Base-by-base conservation (phyloP, 1,140 invertebrate species). In the Drosophila kanapiae region DNA sequence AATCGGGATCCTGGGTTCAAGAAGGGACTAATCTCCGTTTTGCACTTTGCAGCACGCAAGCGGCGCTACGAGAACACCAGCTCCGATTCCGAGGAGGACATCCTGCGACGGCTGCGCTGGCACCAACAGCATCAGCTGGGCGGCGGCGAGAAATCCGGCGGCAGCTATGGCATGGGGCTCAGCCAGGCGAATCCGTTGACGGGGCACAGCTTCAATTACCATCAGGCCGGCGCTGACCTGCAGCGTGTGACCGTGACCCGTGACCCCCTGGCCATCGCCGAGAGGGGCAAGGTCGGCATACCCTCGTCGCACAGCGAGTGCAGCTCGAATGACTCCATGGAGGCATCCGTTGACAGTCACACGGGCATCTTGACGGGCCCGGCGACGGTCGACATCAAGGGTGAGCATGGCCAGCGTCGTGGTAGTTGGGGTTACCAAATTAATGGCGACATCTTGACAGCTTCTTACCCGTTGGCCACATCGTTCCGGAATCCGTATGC, bases 61-160 rank as follows among this genome's bases (percentile, higher is more conserved):
- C 79, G 91, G 6, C 91, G 87, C 37, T 92, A 92, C 57, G 90
- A 93, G 38, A 95, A 96, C 77, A 95, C 95, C 10, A 96, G 95
- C 56, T 96, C 95, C 29, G 96, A 96, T 93, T 96, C 96, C 33
- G 96, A 97, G 85, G 96, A 96, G 80, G 96, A 97, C 92, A 95
- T 95, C n/a, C 92, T 95, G 75, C 94, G 95, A 57, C 92, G 95
- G 65, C 92, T 95, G 76, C 94, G 94, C 54, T 94, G 91, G 60
- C 93, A 93, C 81, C 92, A 93, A 59, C 90, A 91, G 54, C 78
- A 78, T 38, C 56, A 78, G 40, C 69, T 78, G 14, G 85, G 78
- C 69, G 81, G 80, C 23, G 83, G 78, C 64, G 81, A 82, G 16
- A 83, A 91, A 43, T 76, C 75, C 31, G 78, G 80, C 3, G 79